Evolutionary conservation across 2,113 vertebrate species (phyloP), one percentile per base, ranked within the genome.

Genomic region (Gobio gobio): DNA sequence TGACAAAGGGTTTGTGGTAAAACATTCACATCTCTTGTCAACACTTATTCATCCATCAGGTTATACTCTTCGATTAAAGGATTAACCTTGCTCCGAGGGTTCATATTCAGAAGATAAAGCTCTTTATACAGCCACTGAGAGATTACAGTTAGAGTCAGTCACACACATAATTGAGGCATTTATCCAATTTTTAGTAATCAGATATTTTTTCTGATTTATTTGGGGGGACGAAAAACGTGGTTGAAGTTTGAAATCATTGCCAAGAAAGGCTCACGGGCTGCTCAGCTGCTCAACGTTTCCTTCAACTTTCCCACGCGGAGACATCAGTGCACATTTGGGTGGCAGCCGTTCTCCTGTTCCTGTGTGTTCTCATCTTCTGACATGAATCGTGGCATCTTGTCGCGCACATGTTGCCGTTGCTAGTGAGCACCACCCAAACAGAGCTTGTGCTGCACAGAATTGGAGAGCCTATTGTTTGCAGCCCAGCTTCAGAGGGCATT

Each of bases 361-460:
- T 89, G 87, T 88, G 90, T 90, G 92, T 91, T 93, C 91, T 91
- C 33, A 22, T 89, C 90, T 89, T 90, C 80, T 91, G 91, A 90
- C 91, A 94, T 90, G 90, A 88, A 83, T 49, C 80, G 87, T 88
- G 87, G 58, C 89, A 90, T 92, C 83, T 89, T 90, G 86, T 90
- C 91, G 87, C 89, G 89, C 93, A 94, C 91, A 93, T 94, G 88
- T 87, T 85, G 78, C 0, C 26, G 24, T 82, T 74, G 56, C 40
- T 70, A 45, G 72, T 56, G 93, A 93, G 90, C 81, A 14, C 92
- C 93, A 93, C 85, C 92, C 91, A 92, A 89, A 90, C 91, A 90
- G 92, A 88, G 78, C 86, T 85, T 64, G 83, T 79, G 68, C 26
- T 9, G 61, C 79, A 90, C 89, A 56, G 89, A 89, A n/a, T 24